Conservation (phyloP, 2,888 invertebrate genomes). For the Pedicia rivosa region DNA sequence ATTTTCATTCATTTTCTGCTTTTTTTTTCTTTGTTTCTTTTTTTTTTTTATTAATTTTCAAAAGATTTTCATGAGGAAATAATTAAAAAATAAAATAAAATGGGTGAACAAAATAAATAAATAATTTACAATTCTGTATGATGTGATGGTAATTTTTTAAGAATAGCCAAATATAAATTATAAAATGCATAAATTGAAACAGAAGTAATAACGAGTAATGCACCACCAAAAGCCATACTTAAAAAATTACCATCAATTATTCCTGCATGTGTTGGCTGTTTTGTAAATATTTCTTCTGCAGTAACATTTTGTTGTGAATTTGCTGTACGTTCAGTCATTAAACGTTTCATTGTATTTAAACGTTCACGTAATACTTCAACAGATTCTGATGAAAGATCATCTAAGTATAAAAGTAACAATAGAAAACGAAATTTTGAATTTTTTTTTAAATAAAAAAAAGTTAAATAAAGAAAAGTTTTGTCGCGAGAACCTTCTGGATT, state of each 20-base stretch:
- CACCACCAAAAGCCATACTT: constrained; percentile 64
- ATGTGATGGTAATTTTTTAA: constrained; percentile 71
- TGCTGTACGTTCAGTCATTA: constrained; percentile 58
- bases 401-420: no score
- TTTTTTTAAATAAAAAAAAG: no score
- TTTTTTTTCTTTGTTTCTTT: no score
- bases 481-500: no score
- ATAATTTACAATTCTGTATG: constrained; percentile 36
- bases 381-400: constrained; percentile 40
- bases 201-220: constrained; percentile 64
- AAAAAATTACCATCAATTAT: constrained; percentile 76
- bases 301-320: constrained; percentile 19
- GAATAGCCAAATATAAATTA: constrained; percentile 71
- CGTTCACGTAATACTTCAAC: constrained; percentile 68
- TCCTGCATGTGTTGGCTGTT: constrained; percentile 28
- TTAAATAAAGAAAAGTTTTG: no score
- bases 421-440: no score
- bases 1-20: no score
- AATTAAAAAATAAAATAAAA: constrained; percentile 63
- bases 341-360: constrained; percentile 59
- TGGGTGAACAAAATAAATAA: constrained; percentile 49
- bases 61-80: constrained; percentile 60
- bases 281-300: background rate
- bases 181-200: constrained; percentile 63
- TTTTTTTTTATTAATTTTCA: background rate